Evolutionary conservation across 1,140 invertebrate species (phyloP).

Genomic region (Diachasmimorpha longicaudata): DNA sequence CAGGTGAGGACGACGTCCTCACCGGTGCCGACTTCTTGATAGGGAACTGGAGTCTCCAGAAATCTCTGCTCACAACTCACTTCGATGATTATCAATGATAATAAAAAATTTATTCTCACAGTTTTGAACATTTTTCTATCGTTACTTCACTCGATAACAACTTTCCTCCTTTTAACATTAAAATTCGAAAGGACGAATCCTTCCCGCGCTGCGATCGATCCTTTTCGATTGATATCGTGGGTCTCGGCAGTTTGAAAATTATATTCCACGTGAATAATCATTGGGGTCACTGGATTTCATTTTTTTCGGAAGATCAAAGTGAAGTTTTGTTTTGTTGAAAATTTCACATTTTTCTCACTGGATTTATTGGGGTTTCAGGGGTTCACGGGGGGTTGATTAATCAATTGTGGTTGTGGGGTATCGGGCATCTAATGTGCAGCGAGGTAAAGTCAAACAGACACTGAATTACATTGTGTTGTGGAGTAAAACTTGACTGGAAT

Average conservation of each 20-base stretch:
- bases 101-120: background rate
- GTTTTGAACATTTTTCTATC: background rate
- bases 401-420: background rate
- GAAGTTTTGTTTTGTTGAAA: background rate
- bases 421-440: background rate
- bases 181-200: no score
- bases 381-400: background rate
- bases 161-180: no score
- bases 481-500: background rate
- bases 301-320: no score
- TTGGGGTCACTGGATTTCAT: no score
- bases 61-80: slow-evolving; percentile 73
- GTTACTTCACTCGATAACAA: background rate
- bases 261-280: no score
- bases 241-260: no score
- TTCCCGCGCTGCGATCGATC: no score
- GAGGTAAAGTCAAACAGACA: slow-evolving; percentile 28
- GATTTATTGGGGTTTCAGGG: background rate
- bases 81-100: background rate
- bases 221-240: no score
- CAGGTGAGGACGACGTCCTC: slow-evolving; percentile 82
- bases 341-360: background rate
- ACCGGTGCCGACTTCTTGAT: slow-evolving; percentile 86
- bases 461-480: background rate
- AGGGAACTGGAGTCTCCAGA: slow-evolving; percentile 77